Conservation (phyloP, 2,113 vertebrate species). For the Pimephales promelas region DNA sequence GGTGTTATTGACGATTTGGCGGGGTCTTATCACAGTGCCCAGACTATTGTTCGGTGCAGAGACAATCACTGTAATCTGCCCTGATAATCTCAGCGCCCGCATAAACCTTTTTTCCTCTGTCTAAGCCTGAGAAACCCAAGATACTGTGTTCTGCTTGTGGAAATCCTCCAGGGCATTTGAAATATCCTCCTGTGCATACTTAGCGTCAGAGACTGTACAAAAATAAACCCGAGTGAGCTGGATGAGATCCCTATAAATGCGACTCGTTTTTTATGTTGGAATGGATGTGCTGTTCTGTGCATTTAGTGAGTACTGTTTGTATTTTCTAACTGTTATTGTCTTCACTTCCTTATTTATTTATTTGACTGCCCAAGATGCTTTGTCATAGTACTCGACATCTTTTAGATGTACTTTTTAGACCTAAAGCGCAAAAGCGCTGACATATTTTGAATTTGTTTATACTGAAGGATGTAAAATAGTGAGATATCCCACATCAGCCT, state of each 20-base stretch:
- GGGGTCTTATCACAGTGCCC: slow-evolving; percentile 49
- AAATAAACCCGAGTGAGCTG: slow-evolving; percentile 26
- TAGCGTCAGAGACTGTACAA: slow-evolving; percentile 21
- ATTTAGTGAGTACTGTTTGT: neutral
- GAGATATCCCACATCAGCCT: neutral
- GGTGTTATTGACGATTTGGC: slow-evolving; percentile 49
- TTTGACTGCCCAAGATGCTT: neutral
- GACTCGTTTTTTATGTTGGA: neutral
- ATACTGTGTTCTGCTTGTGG: slow-evolving; percentile 39
- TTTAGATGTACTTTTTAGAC: neutral
- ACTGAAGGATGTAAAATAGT: neutral
- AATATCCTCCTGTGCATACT: slow-evolving; percentile 25
- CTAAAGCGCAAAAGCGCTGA: neutral
- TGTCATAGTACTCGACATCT: neutral
- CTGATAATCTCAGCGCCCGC: slow-evolving; percentile 36
- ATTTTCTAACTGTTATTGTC: slow-evolving; percentile 5
- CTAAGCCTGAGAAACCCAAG: slow-evolving; percentile 37
- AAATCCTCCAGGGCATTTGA: slow-evolving; percentile 29
- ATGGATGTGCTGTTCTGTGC: neutral
- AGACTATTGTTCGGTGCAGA: slow-evolving; percentile 51
- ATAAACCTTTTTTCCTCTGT: slow-evolving; percentile 41
- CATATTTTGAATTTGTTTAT: neutral
- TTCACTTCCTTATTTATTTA: slow-evolving; percentile 6
- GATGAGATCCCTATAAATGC: neutral
- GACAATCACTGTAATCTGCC: slow-evolving; percentile 40